These are phyloP conservation scores for Hydraecia micacea DNA, from an alignment of 2,888 invertebrate species.

Conservation along the genomic window DNA sequence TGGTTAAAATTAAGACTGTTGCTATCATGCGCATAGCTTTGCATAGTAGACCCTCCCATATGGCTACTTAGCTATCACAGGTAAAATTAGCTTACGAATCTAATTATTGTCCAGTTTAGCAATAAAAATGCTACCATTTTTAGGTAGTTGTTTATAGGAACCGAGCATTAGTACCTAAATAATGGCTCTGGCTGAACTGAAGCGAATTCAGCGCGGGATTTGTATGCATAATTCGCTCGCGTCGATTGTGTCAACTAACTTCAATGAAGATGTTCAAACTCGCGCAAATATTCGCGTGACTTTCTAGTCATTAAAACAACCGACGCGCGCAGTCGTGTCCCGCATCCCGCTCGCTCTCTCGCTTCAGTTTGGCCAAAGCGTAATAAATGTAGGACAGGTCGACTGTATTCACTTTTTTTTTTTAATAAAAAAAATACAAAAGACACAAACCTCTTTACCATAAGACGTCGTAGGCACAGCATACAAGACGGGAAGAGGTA, in stretches of 20 bases:
- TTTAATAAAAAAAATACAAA: too few relatives aligned
- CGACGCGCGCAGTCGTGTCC: background rate
- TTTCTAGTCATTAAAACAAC: background rate
- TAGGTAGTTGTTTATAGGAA: too few relatives aligned
- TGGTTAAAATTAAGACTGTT: too few relatives aligned
- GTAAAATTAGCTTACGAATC: too few relatives aligned
- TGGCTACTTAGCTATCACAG: too few relatives aligned
- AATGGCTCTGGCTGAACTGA: background rate
- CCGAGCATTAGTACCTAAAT: background rate
- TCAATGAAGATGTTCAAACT: too few relatives aligned
- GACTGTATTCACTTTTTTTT: background rate
- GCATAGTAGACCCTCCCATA: too few relatives aligned
- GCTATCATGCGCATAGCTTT: too few relatives aligned
- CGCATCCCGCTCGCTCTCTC: background rate
- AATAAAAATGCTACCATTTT: too few relatives aligned
- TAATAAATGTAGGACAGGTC: background rate
- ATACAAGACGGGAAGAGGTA: conserved; percentile 87
- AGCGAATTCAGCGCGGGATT: background rate
- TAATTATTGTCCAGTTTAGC: too few relatives aligned
- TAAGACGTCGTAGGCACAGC: conserved; percentile 90
- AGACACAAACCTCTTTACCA: conserved; percentile 87
- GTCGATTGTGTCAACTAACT: background rate
- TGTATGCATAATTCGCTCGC: background rate
- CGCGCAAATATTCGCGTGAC: background rate
- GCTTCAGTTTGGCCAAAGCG: background rate